Evolutionary conservation across 2,797 vertebrate species (phyloP).

Genomic region (Tokudaia muenninki): DNA sequence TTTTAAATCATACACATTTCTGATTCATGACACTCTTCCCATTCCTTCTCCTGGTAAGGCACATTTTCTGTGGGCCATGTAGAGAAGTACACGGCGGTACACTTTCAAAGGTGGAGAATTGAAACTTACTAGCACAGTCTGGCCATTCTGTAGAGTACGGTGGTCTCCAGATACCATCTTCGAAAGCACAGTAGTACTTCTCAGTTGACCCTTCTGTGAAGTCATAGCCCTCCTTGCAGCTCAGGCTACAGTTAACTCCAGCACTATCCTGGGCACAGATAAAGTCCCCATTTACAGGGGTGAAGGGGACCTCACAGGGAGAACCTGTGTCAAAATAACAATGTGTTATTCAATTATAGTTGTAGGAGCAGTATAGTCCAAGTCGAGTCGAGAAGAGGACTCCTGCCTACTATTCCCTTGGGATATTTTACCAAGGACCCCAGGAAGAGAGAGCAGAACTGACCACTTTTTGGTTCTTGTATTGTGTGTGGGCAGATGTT

Average conservation of each 20-base stretch:
- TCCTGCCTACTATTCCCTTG: background rate
- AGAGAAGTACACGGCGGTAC: background rate
- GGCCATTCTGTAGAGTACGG: conserved; percentile 93
- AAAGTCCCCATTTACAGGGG: conserved; percentile 94
- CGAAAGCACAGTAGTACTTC: conserved; percentile 94
- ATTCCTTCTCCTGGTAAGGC: background rate
- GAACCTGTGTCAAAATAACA: conserved; percentile 88
- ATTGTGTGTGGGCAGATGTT: background rate
- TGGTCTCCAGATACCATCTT: conserved; percentile 94
- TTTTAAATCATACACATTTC: conserved; percentile 3
- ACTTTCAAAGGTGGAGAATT: background rate
- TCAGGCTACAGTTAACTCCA: conserved; percentile 95
- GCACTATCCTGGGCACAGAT: conserved; percentile 90
- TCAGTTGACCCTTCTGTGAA: conserved; percentile 94
- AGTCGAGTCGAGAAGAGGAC: conserved; percentile 18
- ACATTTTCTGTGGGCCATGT: background rate
- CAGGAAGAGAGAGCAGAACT: background rate
- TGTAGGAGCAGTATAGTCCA: background rate
- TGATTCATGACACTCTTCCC: background rate
- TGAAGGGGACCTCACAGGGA: conserved; percentile 94
- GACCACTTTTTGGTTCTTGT: background rate
- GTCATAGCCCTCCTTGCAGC: conserved; percentile 95
- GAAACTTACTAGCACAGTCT: conserved; percentile 95
- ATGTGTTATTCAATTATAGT: background rate
- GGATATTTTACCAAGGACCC: background rate